A percentile compares a stretch with the other conserved stretches of the same genome.
Conservation (phyloP, 2,797 vertebrate genomes). For the Mastacembelus armatus region DNA sequence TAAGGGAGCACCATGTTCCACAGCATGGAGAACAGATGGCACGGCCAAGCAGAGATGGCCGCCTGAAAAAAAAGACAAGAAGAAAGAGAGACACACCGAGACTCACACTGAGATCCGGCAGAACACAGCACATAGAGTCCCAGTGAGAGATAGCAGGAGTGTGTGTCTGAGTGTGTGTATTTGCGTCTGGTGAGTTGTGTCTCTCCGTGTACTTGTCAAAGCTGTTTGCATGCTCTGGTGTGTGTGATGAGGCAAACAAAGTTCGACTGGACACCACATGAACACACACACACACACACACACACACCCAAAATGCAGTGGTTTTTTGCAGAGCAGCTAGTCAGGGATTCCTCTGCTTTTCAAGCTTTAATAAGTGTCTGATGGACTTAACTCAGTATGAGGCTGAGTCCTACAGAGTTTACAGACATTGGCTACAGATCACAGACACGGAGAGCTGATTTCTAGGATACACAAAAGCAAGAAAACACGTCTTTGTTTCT, state of each 20-base stretch:
- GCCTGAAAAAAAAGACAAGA: conserved; percentile 51
- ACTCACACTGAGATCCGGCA: conserved; percentile 72
- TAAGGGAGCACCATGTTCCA: conserved; percentile 71
- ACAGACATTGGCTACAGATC: conserved; percentile 29
- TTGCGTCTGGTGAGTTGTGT: conserved; percentile 50
- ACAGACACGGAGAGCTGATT: conserved; percentile 21
- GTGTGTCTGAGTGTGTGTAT: conserved; percentile 42
- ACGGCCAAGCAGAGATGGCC: conserved; percentile 61
- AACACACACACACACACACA: conserved; percentile 19
- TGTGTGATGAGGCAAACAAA: conserved; percentile 56
- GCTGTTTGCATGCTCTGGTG: conserved; percentile 60
- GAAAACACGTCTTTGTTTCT: conserved; percentile 14
- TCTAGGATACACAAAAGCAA: conserved; percentile 24
- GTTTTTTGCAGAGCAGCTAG: conserved; percentile 13
- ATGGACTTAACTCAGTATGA: conserved; percentile 50
- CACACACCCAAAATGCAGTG: not conserved
- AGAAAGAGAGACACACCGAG: conserved; percentile 52
- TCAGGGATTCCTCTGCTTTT: conserved; percentile 25
- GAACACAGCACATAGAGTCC: conserved; percentile 71
- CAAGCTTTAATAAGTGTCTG: conserved; percentile 55
- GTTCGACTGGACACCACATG: conserved; percentile 53
- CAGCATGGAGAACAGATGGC: conserved; percentile 84
- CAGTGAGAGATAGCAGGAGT: conserved; percentile 39
- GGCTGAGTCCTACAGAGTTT: conserved; percentile 25
- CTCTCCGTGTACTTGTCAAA: conserved; percentile 62